Base-by-base conservation (phyloP, 2,888 invertebrate genomes). In the Philereme transversata region DNA sequence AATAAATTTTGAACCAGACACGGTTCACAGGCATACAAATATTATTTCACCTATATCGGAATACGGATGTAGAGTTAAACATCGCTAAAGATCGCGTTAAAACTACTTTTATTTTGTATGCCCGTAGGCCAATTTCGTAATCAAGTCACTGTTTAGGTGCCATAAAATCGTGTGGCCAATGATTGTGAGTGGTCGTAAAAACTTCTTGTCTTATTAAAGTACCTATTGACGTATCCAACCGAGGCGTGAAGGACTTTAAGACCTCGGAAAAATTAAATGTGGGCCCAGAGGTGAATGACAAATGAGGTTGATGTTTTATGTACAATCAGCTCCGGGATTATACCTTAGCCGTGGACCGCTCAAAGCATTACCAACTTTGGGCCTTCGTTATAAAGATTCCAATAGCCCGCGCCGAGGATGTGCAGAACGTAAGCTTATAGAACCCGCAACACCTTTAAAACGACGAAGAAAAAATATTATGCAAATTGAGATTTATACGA, bases 401-500 rank as follows among this genome's bases (percentile, higher is more conserved):
- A 68, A 65, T 64, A 35, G 51, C 55, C 46, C 57, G 52, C 48
- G 11, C 10, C 48, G 5, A n/a, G n/a, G 44, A 36, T 36, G 49
- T 47, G 51, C 46, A 51, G 64, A 60, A 64, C 68, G 64, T 61
- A 65, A 68, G 67, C 67, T 67, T 62, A 67, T 68, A 65, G 68
- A 70, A 62, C 67, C 67, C 58, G 69, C 71, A 72, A 73, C 80
- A 78, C 74, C 76, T 78, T 75, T 70, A 76, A 75, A 80, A 74
- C 72, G 75, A 64, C 70, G 74, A 63, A 65, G 70, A 68, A 80
- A 81, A 78, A 80, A 78, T 80, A 79, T 81, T 81, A 82, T 82
- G 82, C 75, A 82, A 82, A 82, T 81, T 79, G 78, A 77, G 77
- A 82, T 81, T 81, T 79, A 82, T 81, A 78, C 79, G 69, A 62